phyloP scores from a whole-genome alignment of 2,797 vertebrate genomes.

The Neosilurus mollespiculum region DNA sequence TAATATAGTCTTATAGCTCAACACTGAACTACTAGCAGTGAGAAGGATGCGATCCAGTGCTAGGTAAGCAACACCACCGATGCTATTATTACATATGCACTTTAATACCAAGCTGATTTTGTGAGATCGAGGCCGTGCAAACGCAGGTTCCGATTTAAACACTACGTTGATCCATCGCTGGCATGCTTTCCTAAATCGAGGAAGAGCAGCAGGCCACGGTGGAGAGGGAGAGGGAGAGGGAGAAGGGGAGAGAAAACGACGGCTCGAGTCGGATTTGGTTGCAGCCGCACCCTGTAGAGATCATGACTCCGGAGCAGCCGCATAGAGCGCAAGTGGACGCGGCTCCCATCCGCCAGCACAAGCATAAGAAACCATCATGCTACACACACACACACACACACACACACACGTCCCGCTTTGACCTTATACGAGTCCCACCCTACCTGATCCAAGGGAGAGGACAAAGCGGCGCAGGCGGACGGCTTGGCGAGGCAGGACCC shows the following conservation, averaged over 20 bases:
- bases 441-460: constrained; percentile 73
- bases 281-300: constrained; percentile 69
- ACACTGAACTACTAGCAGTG: not conserved
- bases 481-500: constrained; percentile 74
- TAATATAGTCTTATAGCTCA: not conserved
- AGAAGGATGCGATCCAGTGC: not conserved
- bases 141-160: not conserved
- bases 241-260: constrained; percentile 12
- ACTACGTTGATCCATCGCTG: not conserved
- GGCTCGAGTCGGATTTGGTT: constrained; percentile 37
- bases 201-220: constrained; percentile 30
- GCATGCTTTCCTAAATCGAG: not conserved
- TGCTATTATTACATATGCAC: not conserved
- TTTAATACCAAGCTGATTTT: not conserved
- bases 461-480: constrained; percentile 70
- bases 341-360: not conserved
- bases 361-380: constrained; percentile 3
- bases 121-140: not conserved
- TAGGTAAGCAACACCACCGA: not conserved
- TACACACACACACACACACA: not conserved
- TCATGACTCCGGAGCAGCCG: constrained; percentile 33
- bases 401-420: constrained; percentile 14
- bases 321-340: constrained; percentile 13
- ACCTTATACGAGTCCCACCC: constrained; percentile 47
- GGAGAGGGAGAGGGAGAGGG: not conserved